Percentiles rank a stretch among this genome's conserved stretches.
These are phyloP conservation scores for Bombus confusus DNA, from an alignment of 1,140 invertebrate species.

Conservation along the genomic window DNA sequence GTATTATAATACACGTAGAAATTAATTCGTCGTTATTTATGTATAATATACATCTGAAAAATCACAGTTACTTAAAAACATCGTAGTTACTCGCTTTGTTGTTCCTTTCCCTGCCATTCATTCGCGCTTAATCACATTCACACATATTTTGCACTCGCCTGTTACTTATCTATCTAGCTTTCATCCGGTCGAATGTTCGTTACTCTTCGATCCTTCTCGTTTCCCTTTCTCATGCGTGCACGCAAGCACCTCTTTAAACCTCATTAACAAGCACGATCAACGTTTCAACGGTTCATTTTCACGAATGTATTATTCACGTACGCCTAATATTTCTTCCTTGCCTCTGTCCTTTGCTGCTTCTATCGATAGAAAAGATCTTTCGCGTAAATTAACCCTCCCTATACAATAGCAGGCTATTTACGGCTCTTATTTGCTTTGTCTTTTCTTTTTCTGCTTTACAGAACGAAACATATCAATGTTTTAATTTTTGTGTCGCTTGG, in stretches of 20 bases:
- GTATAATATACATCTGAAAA: constrained; percentile 77
- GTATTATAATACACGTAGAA: constrained; percentile 74
- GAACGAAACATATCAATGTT: neutral
- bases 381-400: neutral
- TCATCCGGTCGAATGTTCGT: neutral
- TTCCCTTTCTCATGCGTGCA: neutral
- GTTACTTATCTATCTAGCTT: constrained; percentile 1
- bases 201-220: neutral
- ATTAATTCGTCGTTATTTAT: constrained; percentile 74
- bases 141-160: neutral
- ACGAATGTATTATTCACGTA: neutral
- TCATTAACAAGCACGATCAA: constrained; percentile 3
- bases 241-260: neutral
- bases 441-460: neutral
- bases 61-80: constrained; percentile 80
- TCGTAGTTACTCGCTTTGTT: constrained; percentile 39
- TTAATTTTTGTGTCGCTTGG: neutral
- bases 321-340: neutral
- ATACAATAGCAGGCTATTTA: neutral
- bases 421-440: neutral
- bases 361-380: neutral
- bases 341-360: neutral
- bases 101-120: neutral
- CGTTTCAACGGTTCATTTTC: neutral
- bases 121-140: neutral